phyloP scores from a whole-genome alignment of 1,140 invertebrate genomes.

The Liolophura sinensis region DNA sequence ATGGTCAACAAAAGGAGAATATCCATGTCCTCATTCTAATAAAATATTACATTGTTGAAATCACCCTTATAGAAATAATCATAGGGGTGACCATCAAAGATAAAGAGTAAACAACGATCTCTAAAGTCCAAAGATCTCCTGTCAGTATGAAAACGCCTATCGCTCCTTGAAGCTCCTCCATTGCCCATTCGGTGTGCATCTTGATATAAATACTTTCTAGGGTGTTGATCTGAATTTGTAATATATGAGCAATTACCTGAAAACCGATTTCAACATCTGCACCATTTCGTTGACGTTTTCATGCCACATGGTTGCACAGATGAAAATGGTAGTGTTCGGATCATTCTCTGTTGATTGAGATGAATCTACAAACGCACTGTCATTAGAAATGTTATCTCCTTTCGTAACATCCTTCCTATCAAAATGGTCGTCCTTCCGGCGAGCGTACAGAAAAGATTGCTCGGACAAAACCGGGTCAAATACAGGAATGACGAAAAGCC shows the following conservation, averaged over 20 bases:
- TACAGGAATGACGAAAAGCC: no score
- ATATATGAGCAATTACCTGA: conserved; percentile 24
- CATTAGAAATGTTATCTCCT: no score
- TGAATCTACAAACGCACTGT: no score
- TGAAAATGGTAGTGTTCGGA: conserved; percentile 33
- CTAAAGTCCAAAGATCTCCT: no score
- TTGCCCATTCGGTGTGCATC: background rate
- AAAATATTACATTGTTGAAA: conserved; percentile 1
- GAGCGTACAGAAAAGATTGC: no score
- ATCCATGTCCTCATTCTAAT: no score
- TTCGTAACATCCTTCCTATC: no score
- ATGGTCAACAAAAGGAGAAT: no score
- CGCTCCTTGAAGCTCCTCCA: no score
- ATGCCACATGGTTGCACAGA: conserved; percentile 89
- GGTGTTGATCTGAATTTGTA: conserved; percentile 53
- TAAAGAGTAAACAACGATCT: background rate
- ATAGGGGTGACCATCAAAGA: background rate
- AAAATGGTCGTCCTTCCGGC: no score
- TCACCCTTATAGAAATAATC: background rate
- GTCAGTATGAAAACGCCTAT: no score
- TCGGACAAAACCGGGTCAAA: no score
- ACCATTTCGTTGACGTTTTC: conserved; percentile 67
- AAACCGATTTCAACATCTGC: conserved; percentile 44
- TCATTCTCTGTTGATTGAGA: background rate
- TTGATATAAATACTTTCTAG: background rate